Base-by-base conservation (phyloP, 2,888 invertebrate genomes). In the Drosophila anomalata region DNA sequence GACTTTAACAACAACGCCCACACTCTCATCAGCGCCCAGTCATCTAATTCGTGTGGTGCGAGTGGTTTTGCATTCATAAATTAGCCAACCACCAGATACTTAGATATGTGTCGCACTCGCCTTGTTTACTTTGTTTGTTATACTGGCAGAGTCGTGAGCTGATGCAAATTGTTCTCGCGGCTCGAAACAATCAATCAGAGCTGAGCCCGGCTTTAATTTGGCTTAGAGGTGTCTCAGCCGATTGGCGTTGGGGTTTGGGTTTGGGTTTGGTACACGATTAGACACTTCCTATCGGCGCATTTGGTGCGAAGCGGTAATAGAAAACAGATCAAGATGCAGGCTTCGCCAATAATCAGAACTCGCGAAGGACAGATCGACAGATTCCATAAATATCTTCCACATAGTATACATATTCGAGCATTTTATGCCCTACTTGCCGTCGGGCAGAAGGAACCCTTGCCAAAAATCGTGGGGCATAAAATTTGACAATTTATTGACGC, bases 401-500 rank as follows among this genome's bases (percentile, higher is more conserved):
- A 17, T 1, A 17, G 17, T 26, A 47, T 29, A 56, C 24, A 41
- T 24, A 9, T 2, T 5, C 17, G 20, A 33, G 39, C 29, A 65
- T 57, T 57, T 67, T 52, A 59, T 68, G 68, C 65, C 65, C 65
- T 65, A 65, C 65, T 65, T 65, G 65, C 65, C 26, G 17, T 41
- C 55, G 63, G 62, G 48, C 63, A 66, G 41, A 47, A 42, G 33
- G 62, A 70, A 69, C 62, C 69, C 62, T 70, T 70, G 70, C 70
- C 70, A 70, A 70, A 68, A 69, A 52, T 69, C 62, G 69, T 69
- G 55, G 42, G 73, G 80, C 88, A 88, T 83, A 88, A 87, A 88
- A 87, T 89, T 88, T 89, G 85, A 86, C 89, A 89, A 88, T 88
- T 89, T 89, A 89, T 88, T 84, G 89, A 88, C 88, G 87, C 79